These are phyloP conservation scores for Amphiduros pacificus DNA, from an alignment of 2,888 invertebrate species.

Conservation along the genomic window DNA sequence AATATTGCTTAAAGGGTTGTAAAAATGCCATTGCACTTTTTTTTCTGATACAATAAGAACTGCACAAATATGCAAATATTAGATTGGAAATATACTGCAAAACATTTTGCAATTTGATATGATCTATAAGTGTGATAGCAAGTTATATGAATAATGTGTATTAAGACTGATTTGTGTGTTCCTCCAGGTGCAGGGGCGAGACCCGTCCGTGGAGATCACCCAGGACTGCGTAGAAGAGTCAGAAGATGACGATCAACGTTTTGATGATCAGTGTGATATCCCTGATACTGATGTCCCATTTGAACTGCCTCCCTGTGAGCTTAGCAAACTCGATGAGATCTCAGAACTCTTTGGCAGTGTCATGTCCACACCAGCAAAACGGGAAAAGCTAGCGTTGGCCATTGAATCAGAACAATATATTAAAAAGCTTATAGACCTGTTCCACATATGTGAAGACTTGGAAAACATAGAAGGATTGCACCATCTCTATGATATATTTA, in stretches of 20 bases:
- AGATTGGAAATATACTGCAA: no score
- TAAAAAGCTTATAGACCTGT: slow-evolving; percentile 81
- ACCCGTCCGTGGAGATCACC: slow-evolving; percentile 96
- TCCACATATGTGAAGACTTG: slow-evolving; percentile 95
- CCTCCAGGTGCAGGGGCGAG: slow-evolving; percentile 95
- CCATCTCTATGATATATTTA: slow-evolving; percentile 94
- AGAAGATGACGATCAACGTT: slow-evolving; percentile 87
- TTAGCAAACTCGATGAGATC: slow-evolving; percentile 90
- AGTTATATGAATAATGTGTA: no score
- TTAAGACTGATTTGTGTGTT: no score
- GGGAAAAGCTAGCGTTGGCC: slow-evolving; percentile 91
- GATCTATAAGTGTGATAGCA: no score
- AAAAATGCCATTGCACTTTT: no score
- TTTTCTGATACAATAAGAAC: no score
- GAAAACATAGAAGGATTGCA: slow-evolving; percentile 89
- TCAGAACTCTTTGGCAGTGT: slow-evolving; percentile 68
- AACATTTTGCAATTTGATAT: no score
- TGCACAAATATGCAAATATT: no score
- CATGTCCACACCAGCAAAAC: slow-evolving; percentile 83
- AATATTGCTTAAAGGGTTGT: no score
- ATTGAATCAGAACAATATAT: slow-evolving; percentile 95
- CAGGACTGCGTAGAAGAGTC: slow-evolving; percentile 65
- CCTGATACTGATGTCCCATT: slow-evolving; percentile 92
- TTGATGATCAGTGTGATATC: slow-evolving; percentile 86
- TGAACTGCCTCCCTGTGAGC: slow-evolving; percentile 92